phyloP scores from a whole-genome alignment of 2,113 vertebrate genomes.

The Gallinago paraguaiae region DNA sequence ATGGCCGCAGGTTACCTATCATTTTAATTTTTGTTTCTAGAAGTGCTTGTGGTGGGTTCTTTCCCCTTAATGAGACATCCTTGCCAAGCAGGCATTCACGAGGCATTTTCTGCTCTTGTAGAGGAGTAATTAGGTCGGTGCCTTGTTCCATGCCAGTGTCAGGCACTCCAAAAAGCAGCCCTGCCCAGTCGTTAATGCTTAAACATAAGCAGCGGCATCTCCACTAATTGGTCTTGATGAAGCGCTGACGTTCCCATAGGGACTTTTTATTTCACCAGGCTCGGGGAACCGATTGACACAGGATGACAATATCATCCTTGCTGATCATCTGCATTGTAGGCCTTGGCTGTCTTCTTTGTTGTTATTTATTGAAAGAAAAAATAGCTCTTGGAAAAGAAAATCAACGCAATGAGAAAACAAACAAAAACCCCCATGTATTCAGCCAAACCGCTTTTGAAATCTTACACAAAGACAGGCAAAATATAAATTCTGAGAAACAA shows the following conservation, averaged over 20 bases:
- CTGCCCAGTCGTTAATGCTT: slow-evolving; percentile 79
- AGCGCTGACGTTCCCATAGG: slow-evolving; percentile 77
- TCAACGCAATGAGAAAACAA: slow-evolving; percentile 51
- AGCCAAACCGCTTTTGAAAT: slow-evolving; percentile 69
- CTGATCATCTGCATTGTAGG: slow-evolving; percentile 56
- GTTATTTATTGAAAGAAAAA: slow-evolving; percentile 68
- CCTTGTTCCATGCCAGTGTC: slow-evolving; percentile 78
- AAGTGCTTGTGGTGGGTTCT: slow-evolving; percentile 69
- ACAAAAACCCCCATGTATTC: slow-evolving; percentile 47
- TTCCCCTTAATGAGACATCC: slow-evolving; percentile 81
- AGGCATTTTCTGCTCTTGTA: slow-evolving; percentile 80
- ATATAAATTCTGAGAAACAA: slow-evolving; percentile 68
- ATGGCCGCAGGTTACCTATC: slow-evolving; percentile 80
- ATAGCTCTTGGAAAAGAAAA: slow-evolving; percentile 64
- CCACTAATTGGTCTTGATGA: slow-evolving; percentile 82
- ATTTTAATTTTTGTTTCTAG: slow-evolving; percentile 76
- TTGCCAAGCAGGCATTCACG: slow-evolving; percentile 82
- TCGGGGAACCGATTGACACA: slow-evolving; percentile 68
- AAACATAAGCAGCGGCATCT: slow-evolving; percentile 78
- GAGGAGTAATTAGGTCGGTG: slow-evolving; percentile 83
- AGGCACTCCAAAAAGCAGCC: slow-evolving; percentile 76
- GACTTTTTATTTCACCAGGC: slow-evolving; percentile 74
- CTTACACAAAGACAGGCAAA: slow-evolving; percentile 65
- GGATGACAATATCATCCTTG: slow-evolving; percentile 71
- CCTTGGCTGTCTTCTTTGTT: slow-evolving; percentile 48